These are phyloP conservation scores for Peromyscus polionotus DNA, from an alignment of 2,113 vertebrate species.

Conservation along the genomic window DNA sequence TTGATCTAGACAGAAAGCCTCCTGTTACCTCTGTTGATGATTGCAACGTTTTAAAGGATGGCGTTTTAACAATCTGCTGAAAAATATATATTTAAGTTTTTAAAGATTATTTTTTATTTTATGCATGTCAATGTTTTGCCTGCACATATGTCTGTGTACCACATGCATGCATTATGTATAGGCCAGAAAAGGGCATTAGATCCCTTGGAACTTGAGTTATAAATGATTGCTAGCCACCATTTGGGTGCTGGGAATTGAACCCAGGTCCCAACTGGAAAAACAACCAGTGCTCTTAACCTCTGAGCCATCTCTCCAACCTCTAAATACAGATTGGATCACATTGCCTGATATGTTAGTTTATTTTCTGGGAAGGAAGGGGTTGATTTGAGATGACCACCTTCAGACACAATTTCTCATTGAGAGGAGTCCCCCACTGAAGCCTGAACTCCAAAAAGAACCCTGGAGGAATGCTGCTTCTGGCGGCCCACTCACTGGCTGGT, in stretches of 20 bases:
- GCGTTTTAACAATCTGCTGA: background rate
- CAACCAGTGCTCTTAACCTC: background rate
- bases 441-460: background rate
- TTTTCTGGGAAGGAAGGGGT: background rate
- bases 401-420: background rate
- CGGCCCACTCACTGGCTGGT: background rate
- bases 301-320: background rate
- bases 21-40: background rate
- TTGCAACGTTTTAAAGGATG: background rate
- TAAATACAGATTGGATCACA: background rate
- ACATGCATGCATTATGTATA: no score
- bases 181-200: background rate
- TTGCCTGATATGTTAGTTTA: background rate
- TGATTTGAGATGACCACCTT: no score
- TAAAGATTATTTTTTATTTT: background rate
- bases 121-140: background rate
- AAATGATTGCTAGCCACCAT: background rate
- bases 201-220: background rate
- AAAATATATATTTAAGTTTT: background rate
- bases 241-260: background rate
- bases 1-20: slow-evolving; percentile 2
- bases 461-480: background rate
- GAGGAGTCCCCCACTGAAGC: background rate
- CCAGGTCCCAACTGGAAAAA: background rate
- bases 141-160: background rate